Evolutionary conservation across 2,888 invertebrate species (phyloP), one percentile per base, ranked within the genome.

Genomic region (Hirudinaria manillensis): DNA sequence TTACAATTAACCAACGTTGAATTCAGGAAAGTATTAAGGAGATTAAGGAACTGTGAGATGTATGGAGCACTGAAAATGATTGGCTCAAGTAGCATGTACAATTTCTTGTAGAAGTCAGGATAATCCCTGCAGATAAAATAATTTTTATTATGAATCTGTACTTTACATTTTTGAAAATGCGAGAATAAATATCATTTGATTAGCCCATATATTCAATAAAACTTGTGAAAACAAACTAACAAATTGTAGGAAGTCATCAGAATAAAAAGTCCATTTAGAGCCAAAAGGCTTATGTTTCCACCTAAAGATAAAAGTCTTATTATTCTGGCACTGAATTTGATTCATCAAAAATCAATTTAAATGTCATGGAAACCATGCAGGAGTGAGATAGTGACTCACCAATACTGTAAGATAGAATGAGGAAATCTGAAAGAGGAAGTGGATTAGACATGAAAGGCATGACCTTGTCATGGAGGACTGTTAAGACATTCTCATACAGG

Each of bases 81-180:
- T 0, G 94, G 92, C 82, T 93, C 91, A 82, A 95, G 92, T 90
- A 98, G 91, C 29, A 91, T 91, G 87, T 98, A 98, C n/a, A 98
- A 88, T 82, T 96, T 94, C 80, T 90, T 90, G 86, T 93, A 98
- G 84, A 98, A 93, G 84, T 94, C 92, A 0, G 97, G 96, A 87
- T 95, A 96, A 82, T 95, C 92, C 78, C 89, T 89, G 83, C n/a
- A 86, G 84, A 76, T 78, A 45, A 16, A 45, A 45, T 45, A 16
- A 45, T 45, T 45, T 10, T 36, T 36, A 36, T 36, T 76, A 77
- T 76, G 77, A 74, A 70, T 36, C 68, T 45, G 45, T 16, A 45
- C 16, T 45, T 45, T 1, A 45, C 10, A n/a, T n/a, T n/a, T 45
- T 45, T 45, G 16, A 36, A 10, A 36, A 36, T 3, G 3, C 4